phyloP scores from a whole-genome alignment of 2,888 invertebrate genomes.

The Luperina testacea region DNA sequence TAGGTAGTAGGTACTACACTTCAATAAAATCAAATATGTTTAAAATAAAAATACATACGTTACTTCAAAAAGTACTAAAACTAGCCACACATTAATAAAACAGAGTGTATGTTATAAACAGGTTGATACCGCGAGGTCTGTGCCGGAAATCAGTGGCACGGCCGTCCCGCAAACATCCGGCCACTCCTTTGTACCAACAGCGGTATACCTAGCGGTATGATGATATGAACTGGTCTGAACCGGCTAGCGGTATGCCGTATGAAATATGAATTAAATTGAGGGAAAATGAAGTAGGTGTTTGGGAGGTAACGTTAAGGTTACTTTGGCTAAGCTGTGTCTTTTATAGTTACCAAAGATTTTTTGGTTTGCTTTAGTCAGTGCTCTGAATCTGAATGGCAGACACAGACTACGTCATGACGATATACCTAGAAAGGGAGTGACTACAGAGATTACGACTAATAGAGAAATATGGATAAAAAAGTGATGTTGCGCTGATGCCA shows the following conservation, averaged over 20 bases:
- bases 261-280: constrained; percentile 19
- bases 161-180: constrained; percentile 58
- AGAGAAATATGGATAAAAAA: too few relatives aligned
- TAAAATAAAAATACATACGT: neutral
- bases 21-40: neutral
- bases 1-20: neutral
- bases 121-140: constrained; percentile 10
- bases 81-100: neutral
- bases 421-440: too few relatives aligned
- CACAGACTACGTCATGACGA: neutral
- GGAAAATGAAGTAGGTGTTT: neutral
- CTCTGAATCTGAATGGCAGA: neutral
- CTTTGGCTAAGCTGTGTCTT: neutral
- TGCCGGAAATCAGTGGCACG: constrained; percentile 56
- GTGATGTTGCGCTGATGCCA: too few relatives aligned
- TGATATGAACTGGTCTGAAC: constrained; percentile 26
- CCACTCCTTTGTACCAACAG: constrained; percentile 23
- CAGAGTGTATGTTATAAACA: constrained; percentile 7
- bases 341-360: neutral
- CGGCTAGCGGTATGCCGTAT: constrained; percentile 1
- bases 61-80: neutral
- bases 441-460: too few relatives aligned
- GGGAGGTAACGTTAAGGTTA: neutral
- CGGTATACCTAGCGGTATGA: constrained; percentile 9
- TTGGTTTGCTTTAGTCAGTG: neutral